Conservation (phyloP, 2,888 invertebrate genomes). For the Hydroisotoma schaefferi region DNA sequence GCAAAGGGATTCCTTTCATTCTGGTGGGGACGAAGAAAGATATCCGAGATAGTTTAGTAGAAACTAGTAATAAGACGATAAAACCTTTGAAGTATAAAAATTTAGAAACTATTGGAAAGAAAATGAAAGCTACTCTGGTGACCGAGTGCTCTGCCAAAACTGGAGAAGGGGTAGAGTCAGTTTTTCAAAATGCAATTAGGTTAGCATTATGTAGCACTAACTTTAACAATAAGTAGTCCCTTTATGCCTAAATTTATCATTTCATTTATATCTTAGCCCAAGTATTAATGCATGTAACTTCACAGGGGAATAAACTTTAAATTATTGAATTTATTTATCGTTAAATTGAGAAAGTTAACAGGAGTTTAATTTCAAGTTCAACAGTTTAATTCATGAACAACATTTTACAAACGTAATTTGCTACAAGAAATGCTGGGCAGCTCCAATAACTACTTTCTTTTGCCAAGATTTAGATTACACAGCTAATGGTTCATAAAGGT, state of each 20-base stretch:
- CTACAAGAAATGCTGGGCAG: too few species aligned
- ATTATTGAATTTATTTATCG: too few species aligned
- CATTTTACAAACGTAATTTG: too few species aligned
- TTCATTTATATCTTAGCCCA: neutral
- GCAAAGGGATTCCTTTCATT: slow-evolving; percentile 13
- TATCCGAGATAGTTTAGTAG: slow-evolving; percentile 10
- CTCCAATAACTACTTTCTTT: too few species aligned
- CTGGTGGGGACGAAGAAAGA: slow-evolving; percentile 20
- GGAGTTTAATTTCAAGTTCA: too few species aligned
- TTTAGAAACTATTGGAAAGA: slow-evolving; percentile 5
- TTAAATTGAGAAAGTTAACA: too few species aligned
- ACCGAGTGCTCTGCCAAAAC: slow-evolving; percentile 19
- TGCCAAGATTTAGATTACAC: neutral
- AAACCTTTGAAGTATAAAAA: slow-evolving; percentile 11
- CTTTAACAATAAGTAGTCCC: neutral
- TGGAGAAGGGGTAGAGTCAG: slow-evolving; percentile 11
- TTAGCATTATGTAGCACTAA: slow-evolving; percentile 1
- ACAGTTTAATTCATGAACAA: too few species aligned
- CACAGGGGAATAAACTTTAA: too few species aligned
- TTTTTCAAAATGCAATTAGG: slow-evolving; percentile 15
- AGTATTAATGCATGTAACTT: too few species aligned
- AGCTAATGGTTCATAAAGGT: slow-evolving; percentile 15
- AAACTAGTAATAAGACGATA: slow-evolving; percentile 8
- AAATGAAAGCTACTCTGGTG: slow-evolving; percentile 6
- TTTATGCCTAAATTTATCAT: neutral